phyloP scores from a whole-genome alignment of 2,888 invertebrate genomes.

The Caenorhabditis angaria region DNA sequence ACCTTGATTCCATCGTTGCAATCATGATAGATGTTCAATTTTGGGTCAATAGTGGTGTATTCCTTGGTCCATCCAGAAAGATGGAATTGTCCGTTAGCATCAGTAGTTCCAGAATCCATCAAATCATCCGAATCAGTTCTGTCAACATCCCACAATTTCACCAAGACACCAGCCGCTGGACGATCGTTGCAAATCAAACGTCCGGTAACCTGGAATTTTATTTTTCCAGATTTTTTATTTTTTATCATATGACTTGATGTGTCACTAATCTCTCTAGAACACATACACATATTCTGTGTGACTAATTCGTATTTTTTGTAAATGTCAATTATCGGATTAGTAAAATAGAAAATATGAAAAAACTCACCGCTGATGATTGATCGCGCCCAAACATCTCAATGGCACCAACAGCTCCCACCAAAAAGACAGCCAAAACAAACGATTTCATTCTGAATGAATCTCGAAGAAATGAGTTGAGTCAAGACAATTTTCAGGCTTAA shows the following conservation, averaged over 20 bases:
- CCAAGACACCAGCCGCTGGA: constrained; percentile 49
- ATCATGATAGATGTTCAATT: constrained; percentile 70
- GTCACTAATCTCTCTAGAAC: background rate
- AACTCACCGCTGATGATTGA: constrained; percentile 45
- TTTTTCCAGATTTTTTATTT: background rate
- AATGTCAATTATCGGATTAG: background rate
- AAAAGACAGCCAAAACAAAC: constrained; percentile 16
- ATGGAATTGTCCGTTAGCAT: constrained; percentile 51
- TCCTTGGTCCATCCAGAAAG: constrained; percentile 62
- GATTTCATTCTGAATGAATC: constrained; percentile 35
- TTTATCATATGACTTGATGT: background rate
- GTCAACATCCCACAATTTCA: constrained; percentile 58
- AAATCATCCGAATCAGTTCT: constrained; percentile 56
- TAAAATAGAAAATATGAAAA: background rate
- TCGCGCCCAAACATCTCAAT: constrained; percentile 52
- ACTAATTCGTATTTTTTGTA: background rate
- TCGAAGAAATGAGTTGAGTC: background rate
- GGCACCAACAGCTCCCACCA: constrained; percentile 27
- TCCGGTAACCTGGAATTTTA: constrained; percentile 35
- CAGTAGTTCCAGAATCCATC: constrained; percentile 46
- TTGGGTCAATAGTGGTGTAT: constrained; percentile 70
- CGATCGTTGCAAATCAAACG: constrained; percentile 47
- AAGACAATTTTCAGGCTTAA: background rate
- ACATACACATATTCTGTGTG: background rate
- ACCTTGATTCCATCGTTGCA: constrained; percentile 69